Conservation (phyloP, 2,113 vertebrate species). For the Felis chaus region DNA sequence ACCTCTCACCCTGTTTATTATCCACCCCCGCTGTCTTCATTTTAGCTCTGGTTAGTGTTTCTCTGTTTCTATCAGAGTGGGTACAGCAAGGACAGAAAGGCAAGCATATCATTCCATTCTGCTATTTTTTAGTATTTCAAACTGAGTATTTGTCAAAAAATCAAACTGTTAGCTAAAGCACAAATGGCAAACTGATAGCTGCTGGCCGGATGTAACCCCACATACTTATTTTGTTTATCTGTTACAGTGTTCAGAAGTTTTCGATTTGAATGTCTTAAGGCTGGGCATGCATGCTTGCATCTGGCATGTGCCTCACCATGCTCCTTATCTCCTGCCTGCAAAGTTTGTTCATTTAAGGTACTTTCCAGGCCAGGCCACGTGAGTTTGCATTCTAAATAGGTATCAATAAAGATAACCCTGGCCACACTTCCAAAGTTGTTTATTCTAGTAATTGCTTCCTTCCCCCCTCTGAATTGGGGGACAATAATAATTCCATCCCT, state of each 20-base stretch:
- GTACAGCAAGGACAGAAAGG: background rate
- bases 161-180: background rate
- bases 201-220: background rate
- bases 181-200: background rate
- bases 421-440: background rate
- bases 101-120: background rate
- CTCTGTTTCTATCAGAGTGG: background rate
- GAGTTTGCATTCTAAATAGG: background rate
- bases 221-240: background rate
- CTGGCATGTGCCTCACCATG: background rate
- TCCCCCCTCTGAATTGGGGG: background rate
- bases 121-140: background rate
- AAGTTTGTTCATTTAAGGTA: background rate
- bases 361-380: background rate
- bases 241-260: background rate
- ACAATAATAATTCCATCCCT: background rate
- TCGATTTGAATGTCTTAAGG: background rate
- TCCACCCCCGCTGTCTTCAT: background rate
- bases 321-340: background rate
- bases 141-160: slow-evolving; percentile 12
- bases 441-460: background rate
- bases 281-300: fast-evolving
- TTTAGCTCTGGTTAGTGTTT: background rate
- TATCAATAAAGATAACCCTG: background rate
- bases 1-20: background rate